Percentiles rank a stretch among this genome's conserved stretches.
phyloP scores from a whole-genome alignment of 2,113 vertebrate genomes.

The Micromys minutus region DNA sequence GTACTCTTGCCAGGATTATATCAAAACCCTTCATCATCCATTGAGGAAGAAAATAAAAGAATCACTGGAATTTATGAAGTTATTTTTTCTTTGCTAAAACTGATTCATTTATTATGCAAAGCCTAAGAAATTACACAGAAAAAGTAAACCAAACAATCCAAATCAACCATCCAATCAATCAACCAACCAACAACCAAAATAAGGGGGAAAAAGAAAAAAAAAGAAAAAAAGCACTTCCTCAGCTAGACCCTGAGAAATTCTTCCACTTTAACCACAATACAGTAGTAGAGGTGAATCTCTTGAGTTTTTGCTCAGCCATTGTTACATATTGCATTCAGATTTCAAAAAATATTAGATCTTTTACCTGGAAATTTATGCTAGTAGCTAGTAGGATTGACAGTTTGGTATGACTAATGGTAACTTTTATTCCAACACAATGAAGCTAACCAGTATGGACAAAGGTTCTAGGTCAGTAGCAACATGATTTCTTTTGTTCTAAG shows the following conservation, averaged over 20 bases:
- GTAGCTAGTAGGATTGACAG: too few species aligned
- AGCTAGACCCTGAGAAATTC: background rate
- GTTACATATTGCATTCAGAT: background rate
- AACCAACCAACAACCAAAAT: background rate
- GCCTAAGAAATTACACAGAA: background rate
- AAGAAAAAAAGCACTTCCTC: background rate
- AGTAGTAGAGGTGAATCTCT: background rate
- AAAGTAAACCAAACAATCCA: background rate
- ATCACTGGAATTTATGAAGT: background rate
- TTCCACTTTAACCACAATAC: background rate
- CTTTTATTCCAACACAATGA: background rate
- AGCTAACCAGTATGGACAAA: background rate
- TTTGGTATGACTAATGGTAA: background rate
- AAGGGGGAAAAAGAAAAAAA: too few species aligned
- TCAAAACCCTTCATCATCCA: background rate
- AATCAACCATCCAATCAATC: too few species aligned
- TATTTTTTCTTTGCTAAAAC: background rate
- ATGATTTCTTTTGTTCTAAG: background rate
- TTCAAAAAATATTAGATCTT: background rate
- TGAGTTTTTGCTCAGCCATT: too few species aligned
- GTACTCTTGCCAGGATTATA: background rate
- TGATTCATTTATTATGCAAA: background rate
- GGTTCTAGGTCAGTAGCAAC: accelerated
- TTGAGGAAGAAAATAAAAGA: background rate
- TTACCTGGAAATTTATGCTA: background rate